Percentiles rank a stretch among this genome's conserved stretches.
These are phyloP conservation scores for Candidula unifasciata DNA, from an alignment of 2,888 invertebrate genomes.

Conservation along the genomic window DNA sequence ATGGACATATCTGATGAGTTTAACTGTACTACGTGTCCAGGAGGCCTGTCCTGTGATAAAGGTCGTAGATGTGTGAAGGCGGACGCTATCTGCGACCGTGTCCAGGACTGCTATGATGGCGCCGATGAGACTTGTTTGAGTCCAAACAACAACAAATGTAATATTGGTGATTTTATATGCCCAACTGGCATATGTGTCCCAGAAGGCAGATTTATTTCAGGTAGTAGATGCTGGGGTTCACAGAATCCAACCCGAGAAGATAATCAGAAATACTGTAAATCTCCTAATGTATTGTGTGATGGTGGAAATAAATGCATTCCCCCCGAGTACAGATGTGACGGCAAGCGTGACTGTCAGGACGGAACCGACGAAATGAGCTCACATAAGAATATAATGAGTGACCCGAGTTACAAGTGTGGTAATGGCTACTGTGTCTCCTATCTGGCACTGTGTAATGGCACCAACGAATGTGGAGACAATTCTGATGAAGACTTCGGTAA, in stretches of 20 bases:
- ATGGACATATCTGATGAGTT: conserved; percentile 16
- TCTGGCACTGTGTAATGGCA: conserved; percentile 7
- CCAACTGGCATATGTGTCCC: not conserved
- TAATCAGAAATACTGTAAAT: not conserved
- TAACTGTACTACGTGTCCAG: not conserved
- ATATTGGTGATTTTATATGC: not conserved
- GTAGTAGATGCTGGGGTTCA: not conserved
- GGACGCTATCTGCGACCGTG: not conserved
- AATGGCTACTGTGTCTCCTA: not conserved
- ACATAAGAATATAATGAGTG: not conserved
- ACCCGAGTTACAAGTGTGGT: not conserved
- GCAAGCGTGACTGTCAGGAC: not conserved
- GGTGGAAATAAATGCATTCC: not conserved
- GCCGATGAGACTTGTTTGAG: conserved; percentile 1
- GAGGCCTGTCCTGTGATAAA: not conserved
- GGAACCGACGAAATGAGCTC: conserved; percentile 1
- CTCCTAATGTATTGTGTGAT: not conserved
- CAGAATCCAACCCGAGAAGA: too few relatives aligned
- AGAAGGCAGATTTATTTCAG: not conserved
- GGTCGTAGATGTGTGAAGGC: not conserved
- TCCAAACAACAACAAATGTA: not conserved
- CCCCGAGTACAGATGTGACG: not conserved
- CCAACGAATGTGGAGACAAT: conserved; percentile 2
- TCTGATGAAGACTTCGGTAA: not conserved
- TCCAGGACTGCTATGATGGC: not conserved